Base-by-base conservation (phyloP, 2,113 vertebrate species). In the Anarrhichthys ocellatus region DNA sequence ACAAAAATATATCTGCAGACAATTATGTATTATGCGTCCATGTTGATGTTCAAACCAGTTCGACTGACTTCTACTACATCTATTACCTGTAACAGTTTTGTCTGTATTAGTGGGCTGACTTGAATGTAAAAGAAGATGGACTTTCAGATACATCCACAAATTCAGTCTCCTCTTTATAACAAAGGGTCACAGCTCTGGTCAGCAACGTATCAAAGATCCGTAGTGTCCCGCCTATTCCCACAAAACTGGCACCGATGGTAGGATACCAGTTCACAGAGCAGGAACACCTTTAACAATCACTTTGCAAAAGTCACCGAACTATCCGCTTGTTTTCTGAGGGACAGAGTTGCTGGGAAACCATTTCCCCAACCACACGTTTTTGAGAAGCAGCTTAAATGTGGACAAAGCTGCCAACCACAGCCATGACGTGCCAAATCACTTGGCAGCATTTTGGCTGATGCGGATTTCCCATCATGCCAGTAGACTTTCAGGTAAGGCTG, bases 361-460 rank as follows among this genome's bases (percentile, higher is more conserved):
- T 82, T 87, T 78, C n/a, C 44, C 15, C 38, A 8, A 72, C 42
- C 68, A 73, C 86, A 87, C 42, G 71, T 66, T 75, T 76, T 18
- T 27, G 54, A 79, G 48, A 80, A 69, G 40, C 77, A 42, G 67
- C 58, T 80, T 75, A 75, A 76, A 74, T 86, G 74, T 67, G 73
- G 82, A 81, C 81, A 83, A 80, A 84, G 80, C 71, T 88, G 82
- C 86, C 82, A 85, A 46, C 29, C 6, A 1, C 36, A 48, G 66
- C 52, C 44, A 46, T 9, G n/a, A 76, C n/a, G 18, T 62, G 90
- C 87, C 84, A 90, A 90, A 85, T 52, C 67, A 70, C 81, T 79
- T 88, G 87, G 87, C 85, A 82, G 58, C 46, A 63, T 64, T 42
- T 75, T 44, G 24, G 65, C 83, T 62, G 62, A 20, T 69, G 67